A percentile compares a stretch with the other conserved stretches of the same genome.
These are phyloP conservation scores for Cololabis saira DNA, from an alignment of 2,113 vertebrate genomes.

Conservation along the genomic window DNA sequence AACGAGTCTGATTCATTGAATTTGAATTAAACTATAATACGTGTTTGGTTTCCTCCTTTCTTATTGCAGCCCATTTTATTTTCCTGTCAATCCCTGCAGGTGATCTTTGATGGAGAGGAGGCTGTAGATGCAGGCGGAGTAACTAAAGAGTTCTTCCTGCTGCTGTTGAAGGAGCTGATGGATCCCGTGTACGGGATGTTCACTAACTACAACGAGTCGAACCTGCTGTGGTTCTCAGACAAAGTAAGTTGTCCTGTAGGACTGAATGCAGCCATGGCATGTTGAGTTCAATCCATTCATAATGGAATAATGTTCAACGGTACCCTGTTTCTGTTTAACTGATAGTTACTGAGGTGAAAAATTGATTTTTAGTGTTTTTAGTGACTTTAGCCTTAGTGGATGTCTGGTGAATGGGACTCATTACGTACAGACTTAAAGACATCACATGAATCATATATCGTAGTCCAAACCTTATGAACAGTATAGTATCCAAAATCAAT, in stretches of 20 bases:
- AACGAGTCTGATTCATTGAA: neutral
- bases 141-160: conserved; percentile 96
- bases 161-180: conserved; percentile 93
- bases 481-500: no score
- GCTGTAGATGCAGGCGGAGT: conserved; percentile 95
- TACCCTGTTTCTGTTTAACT: no score
- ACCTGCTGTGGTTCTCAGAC: conserved; percentile 97
- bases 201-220: conserved; percentile 92
- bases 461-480: no score
- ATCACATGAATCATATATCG: no score
- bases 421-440: no score
- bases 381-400: no score
- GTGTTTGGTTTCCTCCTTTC: neutral
- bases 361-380: no score
- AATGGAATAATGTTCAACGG: no score
- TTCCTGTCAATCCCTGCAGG: conserved; percentile 72
- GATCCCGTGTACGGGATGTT: conserved; percentile 98
- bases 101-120: conserved; percentile 97
- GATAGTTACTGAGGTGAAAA: no score
- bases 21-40: neutral
- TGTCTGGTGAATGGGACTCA: no score
- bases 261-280: neutral
- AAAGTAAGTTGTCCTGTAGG: conserved; percentile 80
- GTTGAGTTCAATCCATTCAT: no score
- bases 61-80: neutral